Evolutionary conservation across 2,113 vertebrate genomes (phyloP).

Genomic region (Trachemys scripta): DNA sequence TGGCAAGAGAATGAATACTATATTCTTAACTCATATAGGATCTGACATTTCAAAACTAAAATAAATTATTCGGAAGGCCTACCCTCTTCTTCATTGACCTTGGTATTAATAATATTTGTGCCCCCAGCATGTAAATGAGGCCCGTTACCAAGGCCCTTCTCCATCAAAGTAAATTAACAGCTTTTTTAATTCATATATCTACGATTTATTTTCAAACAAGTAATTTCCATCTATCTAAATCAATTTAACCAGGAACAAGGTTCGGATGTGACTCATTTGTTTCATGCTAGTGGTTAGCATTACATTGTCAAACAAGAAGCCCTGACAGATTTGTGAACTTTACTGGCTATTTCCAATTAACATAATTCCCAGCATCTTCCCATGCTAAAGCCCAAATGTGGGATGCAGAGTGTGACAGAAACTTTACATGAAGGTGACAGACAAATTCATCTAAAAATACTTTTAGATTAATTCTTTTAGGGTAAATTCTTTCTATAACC

Average conservation of each 20-base stretch:
- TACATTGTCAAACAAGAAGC: conserved; percentile 48
- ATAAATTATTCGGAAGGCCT: conserved; percentile 64
- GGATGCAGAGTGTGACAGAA: not conserved
- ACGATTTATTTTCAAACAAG: conserved; percentile 76
- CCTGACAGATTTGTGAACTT: conserved; percentile 63
- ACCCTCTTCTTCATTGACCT: conserved; percentile 44
- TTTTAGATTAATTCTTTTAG: not conserved
- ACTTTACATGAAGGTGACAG: not conserved
- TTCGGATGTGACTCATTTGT: conserved; percentile 68
- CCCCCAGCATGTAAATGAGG: conserved; percentile 65
- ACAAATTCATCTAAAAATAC: not conserved
- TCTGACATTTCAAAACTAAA: conserved; percentile 69
- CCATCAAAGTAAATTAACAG: conserved; percentile 71
- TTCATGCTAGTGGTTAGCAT: conserved; percentile 57
- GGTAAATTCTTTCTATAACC: not conserved
- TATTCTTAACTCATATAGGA: conserved; percentile 52
- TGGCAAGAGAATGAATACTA: conserved; percentile 29
- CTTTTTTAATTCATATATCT: conserved; percentile 73
- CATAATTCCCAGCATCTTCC: conserved; percentile 45
- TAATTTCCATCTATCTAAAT: conserved; percentile 74
- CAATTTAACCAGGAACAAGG: conserved; percentile 64
- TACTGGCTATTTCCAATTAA: conserved; percentile 64
- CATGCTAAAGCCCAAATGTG: not conserved
- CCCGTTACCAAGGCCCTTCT: not conserved
- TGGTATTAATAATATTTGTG: conserved; percentile 65